Base-by-base conservation (phyloP, 2,113 vertebrate genomes). In the Stigmatopora argus region DNA sequence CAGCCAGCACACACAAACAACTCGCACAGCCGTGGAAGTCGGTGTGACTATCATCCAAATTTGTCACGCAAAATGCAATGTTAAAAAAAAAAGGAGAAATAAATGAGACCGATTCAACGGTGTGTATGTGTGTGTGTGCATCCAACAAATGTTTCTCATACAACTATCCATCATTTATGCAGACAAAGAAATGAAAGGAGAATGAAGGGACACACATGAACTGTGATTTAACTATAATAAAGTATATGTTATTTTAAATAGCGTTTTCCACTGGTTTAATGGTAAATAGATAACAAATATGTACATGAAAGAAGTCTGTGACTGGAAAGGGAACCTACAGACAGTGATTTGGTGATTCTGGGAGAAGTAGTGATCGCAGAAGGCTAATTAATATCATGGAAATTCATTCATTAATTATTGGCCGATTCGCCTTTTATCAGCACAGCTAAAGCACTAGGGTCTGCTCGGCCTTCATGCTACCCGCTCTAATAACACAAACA, bases 341-440 rank as follows among this genome's bases (percentile, higher is more conserved):
- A 31, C 11, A 14, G 11, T 57, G 31, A 7, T 18, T 57, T 11
- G 23, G 7, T 19, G 35, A 41, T 77, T 55, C 58, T 55, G 19
- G 35, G 52, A 11, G 66, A 41, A 69, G 46, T 6, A 17, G 65
- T 41, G 47, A 21, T 31, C 70, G 45, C 51, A 56, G 69, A 63
- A 64, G 72, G 66, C 80, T 85, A 80, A 88, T 86, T 85, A 80
- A 88, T 86, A 88, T 87, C 86, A 90, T 88, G 87, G 78, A 89
- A 87, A 91, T 89, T 0, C 77, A 75, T 76, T 87, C 74, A 90
- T 90, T 85, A 86, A 90, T 90, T 86, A 90, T 84, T 87, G 76
- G 77, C 80, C 64, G 71, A 81, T 69, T 68, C 68, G 71, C 73
- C 78, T 87, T 89, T 88, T 88, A 90, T 89, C 82, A 83, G 79